These are phyloP conservation scores for Anseranas semipalmata DNA, from an alignment of 2,113 vertebrate species.

Conservation along the genomic window DNA sequence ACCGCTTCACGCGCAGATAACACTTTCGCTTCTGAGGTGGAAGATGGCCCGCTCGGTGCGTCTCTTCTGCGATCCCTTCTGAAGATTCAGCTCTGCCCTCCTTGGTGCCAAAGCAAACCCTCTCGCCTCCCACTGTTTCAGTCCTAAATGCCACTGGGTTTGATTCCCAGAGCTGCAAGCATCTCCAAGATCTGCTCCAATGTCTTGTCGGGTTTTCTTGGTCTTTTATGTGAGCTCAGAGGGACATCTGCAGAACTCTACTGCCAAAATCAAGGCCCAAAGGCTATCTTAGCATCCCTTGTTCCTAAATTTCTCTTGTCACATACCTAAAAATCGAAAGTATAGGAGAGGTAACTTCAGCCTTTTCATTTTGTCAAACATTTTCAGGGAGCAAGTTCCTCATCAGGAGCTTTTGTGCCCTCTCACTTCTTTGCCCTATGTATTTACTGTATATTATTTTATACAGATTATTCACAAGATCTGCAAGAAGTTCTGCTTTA, in stretches of 20 bases:
- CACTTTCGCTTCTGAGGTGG: not conserved
- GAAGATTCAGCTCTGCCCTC: not conserved
- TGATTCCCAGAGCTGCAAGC: not conserved
- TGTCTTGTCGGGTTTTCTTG: not conserved
- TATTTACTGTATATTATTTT: not conserved
- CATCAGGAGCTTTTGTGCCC: not conserved
- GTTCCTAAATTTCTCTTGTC: not conserved
- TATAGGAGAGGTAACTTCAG: not conserved
- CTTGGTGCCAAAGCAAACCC: not conserved
- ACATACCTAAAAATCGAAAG: not conserved
- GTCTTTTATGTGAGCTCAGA: not conserved
- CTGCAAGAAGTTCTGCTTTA: not conserved
- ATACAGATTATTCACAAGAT: not conserved
- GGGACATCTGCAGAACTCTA: not conserved
- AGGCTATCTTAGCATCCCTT: not conserved
- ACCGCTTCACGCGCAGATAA: not conserved
- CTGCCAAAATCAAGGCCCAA: not conserved
- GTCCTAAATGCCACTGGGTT: not conserved
- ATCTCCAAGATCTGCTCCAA: not conserved
- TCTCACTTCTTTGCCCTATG: not conserved
- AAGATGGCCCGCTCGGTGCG: fast-evolving
- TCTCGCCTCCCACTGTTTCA: not conserved
- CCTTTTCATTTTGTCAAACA: not conserved
- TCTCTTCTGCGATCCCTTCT: not conserved
- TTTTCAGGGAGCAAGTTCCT: not conserved